Percentiles rank a stretch among this genome's conserved stretches.
These are phyloP conservation scores for Butorides virescens DNA, from an alignment of 2,113 vertebrate genomes.

Conservation along the genomic window DNA sequence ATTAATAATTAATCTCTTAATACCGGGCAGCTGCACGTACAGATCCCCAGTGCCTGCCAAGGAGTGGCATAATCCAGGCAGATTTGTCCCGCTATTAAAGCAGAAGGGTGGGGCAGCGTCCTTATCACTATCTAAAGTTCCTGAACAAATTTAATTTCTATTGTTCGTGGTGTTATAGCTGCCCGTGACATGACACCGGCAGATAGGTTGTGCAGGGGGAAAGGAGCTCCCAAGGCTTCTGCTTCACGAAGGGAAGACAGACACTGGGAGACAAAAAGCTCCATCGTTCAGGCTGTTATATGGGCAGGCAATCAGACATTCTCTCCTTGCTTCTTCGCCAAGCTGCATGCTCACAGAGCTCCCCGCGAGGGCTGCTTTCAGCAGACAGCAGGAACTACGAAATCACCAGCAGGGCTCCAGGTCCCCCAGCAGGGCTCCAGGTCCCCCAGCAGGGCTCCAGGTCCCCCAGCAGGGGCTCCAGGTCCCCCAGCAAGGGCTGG, in stretches of 20 bases:
- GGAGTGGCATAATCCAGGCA: neutral
- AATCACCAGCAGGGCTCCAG: neutral
- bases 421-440: neutral
- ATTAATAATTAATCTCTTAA: conserved; percentile 33
- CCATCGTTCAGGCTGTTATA: accelerated
- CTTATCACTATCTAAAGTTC: neutral
- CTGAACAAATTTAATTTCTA: neutral
- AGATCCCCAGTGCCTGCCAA: neutral
- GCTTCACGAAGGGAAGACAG: accelerated
- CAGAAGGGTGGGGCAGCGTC: neutral
- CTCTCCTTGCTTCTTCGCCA: neutral
- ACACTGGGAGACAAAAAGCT: accelerated
- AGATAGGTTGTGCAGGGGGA: accelerated
- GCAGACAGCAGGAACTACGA: neutral
- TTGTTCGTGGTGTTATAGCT: neutral
- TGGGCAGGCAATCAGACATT: neutral
- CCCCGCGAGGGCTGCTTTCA: neutral
- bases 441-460: neutral
- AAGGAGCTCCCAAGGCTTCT: neutral
- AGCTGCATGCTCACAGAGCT: neutral
- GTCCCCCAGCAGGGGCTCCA: neutral
- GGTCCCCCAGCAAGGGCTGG: neutral
- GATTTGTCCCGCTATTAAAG: neutral
- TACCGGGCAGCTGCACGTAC: neutral
- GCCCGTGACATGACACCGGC: neutral